Evolutionary conservation across 2,797 vertebrate genomes (phyloP).

Genomic region (Chromis chromis): DNA sequence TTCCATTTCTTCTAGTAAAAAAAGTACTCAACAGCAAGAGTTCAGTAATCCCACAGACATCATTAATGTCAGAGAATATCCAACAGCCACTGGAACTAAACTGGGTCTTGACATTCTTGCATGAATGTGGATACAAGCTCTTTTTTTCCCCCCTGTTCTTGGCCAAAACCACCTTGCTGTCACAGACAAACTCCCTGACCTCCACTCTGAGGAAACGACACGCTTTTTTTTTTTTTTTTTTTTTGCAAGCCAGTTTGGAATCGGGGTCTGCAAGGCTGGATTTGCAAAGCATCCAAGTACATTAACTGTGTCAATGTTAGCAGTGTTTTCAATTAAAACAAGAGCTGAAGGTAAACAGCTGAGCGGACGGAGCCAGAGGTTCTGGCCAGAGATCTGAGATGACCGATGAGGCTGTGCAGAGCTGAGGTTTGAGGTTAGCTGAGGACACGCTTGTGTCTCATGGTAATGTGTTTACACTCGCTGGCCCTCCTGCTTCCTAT

Average conservation of each 20-base stretch:
- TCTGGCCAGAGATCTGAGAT: conserved; percentile 76
- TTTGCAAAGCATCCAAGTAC: conserved; percentile 72
- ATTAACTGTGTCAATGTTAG: conserved; percentile 84
- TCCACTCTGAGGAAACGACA: conserved; percentile 51
- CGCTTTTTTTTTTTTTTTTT: conserved; percentile 8
- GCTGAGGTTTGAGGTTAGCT: conserved; percentile 77
- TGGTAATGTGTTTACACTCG: conserved; percentile 86
- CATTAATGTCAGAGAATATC: conserved; percentile 40
- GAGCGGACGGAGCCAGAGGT: conserved; percentile 72
- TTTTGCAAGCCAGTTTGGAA: conserved; percentile 54
- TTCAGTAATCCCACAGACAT: conserved; percentile 37
- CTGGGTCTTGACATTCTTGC: conserved; percentile 37
- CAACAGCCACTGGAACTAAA: conserved; percentile 40
- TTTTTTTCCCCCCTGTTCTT: conserved; percentile 44
- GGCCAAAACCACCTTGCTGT: conserved; percentile 56
- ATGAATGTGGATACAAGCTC: conserved; percentile 46
- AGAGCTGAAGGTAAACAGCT: conserved; percentile 81
- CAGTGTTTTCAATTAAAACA: conserved; percentile 85
- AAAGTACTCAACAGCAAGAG: conserved; percentile 21
- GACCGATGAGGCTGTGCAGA: conserved; percentile 46
- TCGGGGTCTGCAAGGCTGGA: conserved; percentile 44
- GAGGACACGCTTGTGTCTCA: conserved; percentile 83
- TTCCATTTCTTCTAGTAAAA: conserved; percentile 33
- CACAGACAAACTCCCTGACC: conserved; percentile 80
- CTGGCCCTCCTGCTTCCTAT: conserved; percentile 84